phyloP scores from a whole-genome alignment of 35 echinoderm and acorn worm genomes.

The Patiria miniata region DNA sequence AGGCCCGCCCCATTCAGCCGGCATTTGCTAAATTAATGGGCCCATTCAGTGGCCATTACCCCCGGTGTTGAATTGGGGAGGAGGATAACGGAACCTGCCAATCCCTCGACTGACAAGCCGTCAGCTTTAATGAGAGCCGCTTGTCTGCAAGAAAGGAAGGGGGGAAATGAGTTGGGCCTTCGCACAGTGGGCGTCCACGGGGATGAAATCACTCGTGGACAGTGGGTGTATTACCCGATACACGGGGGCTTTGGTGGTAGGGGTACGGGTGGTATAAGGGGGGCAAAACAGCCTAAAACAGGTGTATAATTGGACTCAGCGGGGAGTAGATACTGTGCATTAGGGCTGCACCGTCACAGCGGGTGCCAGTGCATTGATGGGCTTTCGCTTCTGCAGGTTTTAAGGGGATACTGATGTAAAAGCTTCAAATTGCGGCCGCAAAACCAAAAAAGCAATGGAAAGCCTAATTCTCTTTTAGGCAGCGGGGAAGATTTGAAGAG shows the following conservation, averaged over 20 bases:
- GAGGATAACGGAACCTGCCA: conserved; percentile 12
- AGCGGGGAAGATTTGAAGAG: too few relatives aligned
- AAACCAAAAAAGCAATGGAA: too few relatives aligned
- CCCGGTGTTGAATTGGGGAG: neutral
- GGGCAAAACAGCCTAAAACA: neutral
- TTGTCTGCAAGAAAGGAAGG: neutral
- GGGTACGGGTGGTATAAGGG: too few relatives aligned
- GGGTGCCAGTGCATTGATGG: neutral
- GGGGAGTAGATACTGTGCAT: neutral
- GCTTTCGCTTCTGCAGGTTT: too few relatives aligned
- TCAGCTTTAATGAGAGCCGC: conserved; percentile 24
- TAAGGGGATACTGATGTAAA: too few relatives aligned
- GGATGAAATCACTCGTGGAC: too few relatives aligned
- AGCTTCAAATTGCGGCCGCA: too few relatives aligned
- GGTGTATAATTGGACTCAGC: neutral
- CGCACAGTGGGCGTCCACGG: too few relatives aligned
- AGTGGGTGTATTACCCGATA: too few relatives aligned
- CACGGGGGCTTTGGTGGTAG: too few relatives aligned
- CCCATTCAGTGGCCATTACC: neutral
- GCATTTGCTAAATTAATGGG: conserved; percentile 27
- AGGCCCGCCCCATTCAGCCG: neutral
- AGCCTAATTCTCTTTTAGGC: too few relatives aligned
- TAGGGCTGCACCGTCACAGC: neutral
- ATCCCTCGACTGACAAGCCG: conserved; percentile 6
- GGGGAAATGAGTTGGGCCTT: too few relatives aligned